A percentile compares a stretch with the other conserved stretches of the same genome.
These are phyloP conservation scores for Oxytorus armatus DNA, from an alignment of 2,888 invertebrate species.

Conservation along the genomic window DNA sequence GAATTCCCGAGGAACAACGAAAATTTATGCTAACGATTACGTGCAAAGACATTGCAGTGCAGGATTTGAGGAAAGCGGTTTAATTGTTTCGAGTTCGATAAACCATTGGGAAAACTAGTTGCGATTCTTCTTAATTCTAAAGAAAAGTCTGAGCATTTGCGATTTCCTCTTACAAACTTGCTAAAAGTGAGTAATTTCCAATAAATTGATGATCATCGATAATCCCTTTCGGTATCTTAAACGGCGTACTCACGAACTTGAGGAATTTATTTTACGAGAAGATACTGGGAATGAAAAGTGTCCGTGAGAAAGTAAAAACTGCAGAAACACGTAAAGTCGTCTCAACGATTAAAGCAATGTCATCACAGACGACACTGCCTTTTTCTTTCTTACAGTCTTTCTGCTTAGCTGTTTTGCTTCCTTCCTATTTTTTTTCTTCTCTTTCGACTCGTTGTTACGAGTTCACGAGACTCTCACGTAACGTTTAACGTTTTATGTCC, in stretches of 20 bases:
- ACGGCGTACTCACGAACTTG: background rate
- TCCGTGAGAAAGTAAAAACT: background rate
- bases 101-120: no score
- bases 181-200: no score
- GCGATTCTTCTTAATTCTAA: no score
- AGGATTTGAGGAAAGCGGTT: no score
- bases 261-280: background rate
- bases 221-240: background rate
- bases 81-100: no score
- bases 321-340: background rate
- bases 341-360: background rate
- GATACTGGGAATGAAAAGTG: background rate
- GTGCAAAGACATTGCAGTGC: no score
- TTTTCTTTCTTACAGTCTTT: slow-evolving; percentile 7
- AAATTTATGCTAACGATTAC: no score
- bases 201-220: no score
- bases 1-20: no score
- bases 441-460: slow-evolving; percentile 13
- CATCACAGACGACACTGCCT: background rate
- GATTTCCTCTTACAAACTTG: no score
- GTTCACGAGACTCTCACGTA: slow-evolving; percentile 54
- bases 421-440: slow-evolving; percentile 11
- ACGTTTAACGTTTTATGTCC: slow-evolving; percentile 50
- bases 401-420: background rate
- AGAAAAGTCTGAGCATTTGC: no score